These are phyloP conservation scores for Callorhinus ursinus DNA, from an alignment of 2,113 vertebrate genomes.

Conservation along the genomic window DNA sequence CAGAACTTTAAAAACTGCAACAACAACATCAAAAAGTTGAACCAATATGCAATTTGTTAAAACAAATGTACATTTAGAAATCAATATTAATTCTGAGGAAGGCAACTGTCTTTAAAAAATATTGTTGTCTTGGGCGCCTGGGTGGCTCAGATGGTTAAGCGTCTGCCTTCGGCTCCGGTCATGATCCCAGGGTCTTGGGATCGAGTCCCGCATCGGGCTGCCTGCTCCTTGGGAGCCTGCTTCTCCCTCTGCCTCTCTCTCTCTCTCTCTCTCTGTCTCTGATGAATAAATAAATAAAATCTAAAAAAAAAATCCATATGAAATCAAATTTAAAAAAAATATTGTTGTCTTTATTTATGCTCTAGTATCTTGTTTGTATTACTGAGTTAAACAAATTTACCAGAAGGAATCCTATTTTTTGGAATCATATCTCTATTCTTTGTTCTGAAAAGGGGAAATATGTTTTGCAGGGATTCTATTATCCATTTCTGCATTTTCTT, in stretches of 20 bases:
- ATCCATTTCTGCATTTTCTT: not conserved
- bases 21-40: not conserved
- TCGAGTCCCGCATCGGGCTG: no score
- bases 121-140: not conserved
- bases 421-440: not conserved
- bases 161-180: no score
- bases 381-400: not conserved
- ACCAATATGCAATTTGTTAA: not conserved
- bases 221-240: no score
- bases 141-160: no score
- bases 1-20: not conserved
- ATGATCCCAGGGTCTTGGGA: no score
- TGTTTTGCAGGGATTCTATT: not conserved
- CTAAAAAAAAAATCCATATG: no score
- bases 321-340: not conserved
- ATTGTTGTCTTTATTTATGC: not conserved
- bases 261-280: no score
- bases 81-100: slow-evolving; percentile 12
- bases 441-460: slow-evolving; percentile 42
- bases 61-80: not conserved
- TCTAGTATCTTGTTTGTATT: not conserved
- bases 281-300: no score
- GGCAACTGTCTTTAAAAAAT: not conserved
- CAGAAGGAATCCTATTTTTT: not conserved
- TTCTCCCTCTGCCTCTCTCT: no score